Percentiles rank a stretch among this genome's conserved stretches.
These are phyloP conservation scores for Simalia tracyae DNA, from an alignment of 2,797 vertebrate species.

Conservation along the genomic window DNA sequence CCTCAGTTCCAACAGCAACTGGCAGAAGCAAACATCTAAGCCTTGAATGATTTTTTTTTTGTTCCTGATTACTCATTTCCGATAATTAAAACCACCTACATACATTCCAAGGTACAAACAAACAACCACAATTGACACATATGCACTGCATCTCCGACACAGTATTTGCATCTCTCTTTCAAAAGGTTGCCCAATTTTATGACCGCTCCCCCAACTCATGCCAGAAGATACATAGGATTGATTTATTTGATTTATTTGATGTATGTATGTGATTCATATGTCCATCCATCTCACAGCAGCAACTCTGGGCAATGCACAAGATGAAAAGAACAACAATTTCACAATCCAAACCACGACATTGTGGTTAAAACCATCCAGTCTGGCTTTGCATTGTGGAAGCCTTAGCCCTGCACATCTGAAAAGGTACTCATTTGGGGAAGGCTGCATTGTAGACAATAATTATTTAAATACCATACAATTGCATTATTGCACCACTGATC, in stretches of 20 bases:
- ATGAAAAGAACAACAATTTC: background rate
- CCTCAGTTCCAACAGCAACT: conserved; percentile 11
- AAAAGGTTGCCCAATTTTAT: background rate
- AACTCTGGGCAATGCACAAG: background rate
- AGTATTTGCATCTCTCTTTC: background rate
- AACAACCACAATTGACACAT: background rate
- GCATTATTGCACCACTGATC: background rate
- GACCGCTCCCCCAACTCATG: background rate
- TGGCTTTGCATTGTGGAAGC: background rate
- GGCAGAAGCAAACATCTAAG: conserved; percentile 12
- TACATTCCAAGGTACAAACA: background rate
- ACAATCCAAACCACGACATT: background rate
- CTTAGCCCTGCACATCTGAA: background rate
- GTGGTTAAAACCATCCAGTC: background rate
- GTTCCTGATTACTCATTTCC: conserved; percentile 13
- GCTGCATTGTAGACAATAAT: background rate
- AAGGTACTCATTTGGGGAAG: background rate
- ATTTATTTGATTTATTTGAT: background rate
- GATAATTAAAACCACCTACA: background rate
- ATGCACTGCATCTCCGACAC: background rate
- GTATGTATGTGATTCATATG: background rate
- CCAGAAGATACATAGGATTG: background rate
- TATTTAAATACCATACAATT: background rate
- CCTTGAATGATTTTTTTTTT: background rate
- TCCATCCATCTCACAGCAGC: background rate